A percentile compares a stretch with the other conserved stretches of the same genome.
Conservation (phyloP, 1,140 invertebrate genomes). For the Aphaenogaster ashmeadi region DNA sequence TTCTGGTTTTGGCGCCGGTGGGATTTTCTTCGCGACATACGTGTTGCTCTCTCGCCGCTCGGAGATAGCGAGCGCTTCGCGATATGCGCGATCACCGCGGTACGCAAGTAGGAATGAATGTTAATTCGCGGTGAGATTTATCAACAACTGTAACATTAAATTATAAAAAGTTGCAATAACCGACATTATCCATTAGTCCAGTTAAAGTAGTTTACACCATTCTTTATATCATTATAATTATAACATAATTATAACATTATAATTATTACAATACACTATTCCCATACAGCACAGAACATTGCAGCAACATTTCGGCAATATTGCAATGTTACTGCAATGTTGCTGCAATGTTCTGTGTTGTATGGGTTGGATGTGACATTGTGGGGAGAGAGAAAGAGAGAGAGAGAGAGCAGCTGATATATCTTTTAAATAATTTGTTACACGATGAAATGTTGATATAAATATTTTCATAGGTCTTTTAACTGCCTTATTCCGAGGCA, state of each 20-base stretch:
- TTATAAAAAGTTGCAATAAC: conserved; percentile 6
- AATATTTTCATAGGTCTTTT: conserved; percentile 88
- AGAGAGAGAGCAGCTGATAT: neutral
- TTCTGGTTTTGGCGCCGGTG: conserved; percentile 44
- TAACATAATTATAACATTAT: too few species aligned
- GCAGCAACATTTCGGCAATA: too few species aligned
- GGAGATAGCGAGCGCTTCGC: neutral
- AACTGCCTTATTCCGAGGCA: conserved; percentile 92
- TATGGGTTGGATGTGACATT: too few species aligned
- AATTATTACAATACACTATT: neutral
- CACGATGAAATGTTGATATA: neutral
- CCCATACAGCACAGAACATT: too few species aligned
- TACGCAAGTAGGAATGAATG: neutral
- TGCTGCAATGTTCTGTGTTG: too few species aligned
- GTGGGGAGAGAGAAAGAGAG: neutral
- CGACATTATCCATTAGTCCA: neutral
- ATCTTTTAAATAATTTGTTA: neutral
- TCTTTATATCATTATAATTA: neutral
- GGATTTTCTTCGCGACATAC: conserved; percentile 34
- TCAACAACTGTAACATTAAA: neutral
- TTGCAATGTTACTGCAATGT: too few species aligned
- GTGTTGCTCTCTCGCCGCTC: neutral
- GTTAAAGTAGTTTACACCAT: neutral
- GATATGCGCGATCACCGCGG: neutral
- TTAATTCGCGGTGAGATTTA: neutral